Evolutionary conservation across 2,888 invertebrate species (phyloP), one percentile per base, ranked within the genome.

Genomic region (Cheilosia scutellata): DNA sequence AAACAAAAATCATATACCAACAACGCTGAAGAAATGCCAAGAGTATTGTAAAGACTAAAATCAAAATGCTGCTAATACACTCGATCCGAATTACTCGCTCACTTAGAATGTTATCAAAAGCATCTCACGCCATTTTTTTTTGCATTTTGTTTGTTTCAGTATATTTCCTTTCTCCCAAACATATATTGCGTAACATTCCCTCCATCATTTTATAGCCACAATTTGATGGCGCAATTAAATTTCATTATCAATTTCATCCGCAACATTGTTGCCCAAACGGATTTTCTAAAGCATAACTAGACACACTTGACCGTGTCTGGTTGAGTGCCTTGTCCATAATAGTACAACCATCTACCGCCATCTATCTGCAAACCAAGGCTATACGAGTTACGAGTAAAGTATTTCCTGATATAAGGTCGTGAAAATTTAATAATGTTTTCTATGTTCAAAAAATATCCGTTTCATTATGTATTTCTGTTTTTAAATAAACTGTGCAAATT

Each of bases 211-310:
- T 76, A 82, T 76, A 20, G 55, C 53, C 60, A 47, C 44, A 42
- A 58, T 72, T 76, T 82, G 76, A 82, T 49, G 40, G 44, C 5
- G 65, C 65, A 76, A 76, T 82, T 58, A 76, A 82, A 71, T 60
- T 76, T 82, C 76, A 82, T 82, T 82, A 82, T 82, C 71, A 71
- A 71, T 60, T 76, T 82, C 53, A 55, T 76, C 57, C n/a, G 58
- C 70, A 65, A 71, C 82, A 71, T 82, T 82, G 71, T 82, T 76
- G 76, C 44, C 1, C 13, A 57, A 33, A 40, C 60, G 20, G 13
- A 27, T 60, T 37, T 13, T 13, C 5, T n/a, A 57, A 20, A 6
- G 37, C 57, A 66, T 58, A 74, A 16, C 47, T 47, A n/a, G 42
- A 72, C 62, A n/a, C 53, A 72, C 62, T 53, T 33, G 29, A 62